Conservation (phyloP, 2,797 vertebrate species). For the Spheniscus humboldti region DNA sequence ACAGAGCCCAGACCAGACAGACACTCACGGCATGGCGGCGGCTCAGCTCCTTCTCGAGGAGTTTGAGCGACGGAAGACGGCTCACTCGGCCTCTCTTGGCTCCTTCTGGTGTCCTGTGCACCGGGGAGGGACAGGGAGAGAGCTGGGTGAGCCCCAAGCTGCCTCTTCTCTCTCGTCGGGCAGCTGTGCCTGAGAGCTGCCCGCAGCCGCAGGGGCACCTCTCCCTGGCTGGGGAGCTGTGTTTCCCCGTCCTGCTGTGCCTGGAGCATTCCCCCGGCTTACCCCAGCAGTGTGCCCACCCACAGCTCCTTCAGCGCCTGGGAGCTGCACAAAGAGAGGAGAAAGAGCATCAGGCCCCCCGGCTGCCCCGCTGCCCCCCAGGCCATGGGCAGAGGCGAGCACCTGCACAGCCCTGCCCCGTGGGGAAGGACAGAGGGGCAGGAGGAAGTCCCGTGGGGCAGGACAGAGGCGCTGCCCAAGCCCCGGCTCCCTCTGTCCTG, state of each 20-base stretch:
- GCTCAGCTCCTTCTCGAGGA: no score
- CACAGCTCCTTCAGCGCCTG: background rate
- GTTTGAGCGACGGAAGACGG: no score
- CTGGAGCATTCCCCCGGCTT: background rate
- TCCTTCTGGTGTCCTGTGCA: no score
- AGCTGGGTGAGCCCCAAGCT: no score
- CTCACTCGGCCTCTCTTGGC: no score
- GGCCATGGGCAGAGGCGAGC: background rate
- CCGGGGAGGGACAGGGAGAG: no score
- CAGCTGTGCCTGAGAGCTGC: background rate
- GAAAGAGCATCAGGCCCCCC: background rate
- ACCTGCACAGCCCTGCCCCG: background rate
- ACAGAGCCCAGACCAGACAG: no score
- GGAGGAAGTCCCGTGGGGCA: background rate
- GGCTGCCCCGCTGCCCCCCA: no score
- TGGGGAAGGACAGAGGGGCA: background rate
- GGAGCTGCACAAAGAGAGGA: background rate
- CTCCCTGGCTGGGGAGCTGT: no score
- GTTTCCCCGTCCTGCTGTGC: background rate
- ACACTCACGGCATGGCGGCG: no score
- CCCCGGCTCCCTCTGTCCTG: background rate
- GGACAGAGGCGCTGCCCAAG: background rate
- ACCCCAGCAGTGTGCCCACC: background rate
- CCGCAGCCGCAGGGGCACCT: no score
- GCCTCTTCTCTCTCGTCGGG: no score